Evolutionary conservation across 53 echinoderm and acorn worm genomes (phyloP).

Genomic region (Crossaster papposus): DNA sequence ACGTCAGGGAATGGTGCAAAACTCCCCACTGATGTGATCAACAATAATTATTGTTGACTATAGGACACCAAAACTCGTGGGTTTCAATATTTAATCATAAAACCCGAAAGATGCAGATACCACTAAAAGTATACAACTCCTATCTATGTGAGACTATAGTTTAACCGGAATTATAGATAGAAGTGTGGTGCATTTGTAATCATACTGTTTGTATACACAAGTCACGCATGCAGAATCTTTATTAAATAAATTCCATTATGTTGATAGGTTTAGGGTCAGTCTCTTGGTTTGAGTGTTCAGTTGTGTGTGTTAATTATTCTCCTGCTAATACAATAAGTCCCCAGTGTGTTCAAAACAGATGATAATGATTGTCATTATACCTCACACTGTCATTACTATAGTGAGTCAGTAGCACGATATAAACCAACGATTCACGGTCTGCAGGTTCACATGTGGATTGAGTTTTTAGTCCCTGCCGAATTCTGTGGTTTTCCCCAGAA

Average conservation of each 20-base stretch:
- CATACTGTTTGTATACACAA: background rate
- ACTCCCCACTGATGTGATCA: background rate
- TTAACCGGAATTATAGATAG: background rate
- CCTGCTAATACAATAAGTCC: background rate
- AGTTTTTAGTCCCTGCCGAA: too few species aligned
- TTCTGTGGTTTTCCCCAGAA: too few species aligned
- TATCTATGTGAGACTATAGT: background rate
- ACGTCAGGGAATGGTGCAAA: constrained; percentile 38
- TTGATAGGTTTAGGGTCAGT: background rate
- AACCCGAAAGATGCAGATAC: too few species aligned
- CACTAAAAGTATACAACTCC: too few species aligned
- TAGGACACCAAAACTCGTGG: background rate
- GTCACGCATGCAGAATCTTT: background rate
- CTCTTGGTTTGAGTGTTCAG: background rate
- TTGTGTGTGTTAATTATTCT: background rate
- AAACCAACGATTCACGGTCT: background rate
- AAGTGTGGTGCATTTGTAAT: background rate
- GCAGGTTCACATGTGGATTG: too few species aligned
- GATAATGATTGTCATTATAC: background rate
- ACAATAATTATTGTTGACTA: background rate
- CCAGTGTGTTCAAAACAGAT: background rate
- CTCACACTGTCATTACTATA: background rate
- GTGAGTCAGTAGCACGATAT: background rate
- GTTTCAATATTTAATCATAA: background rate
- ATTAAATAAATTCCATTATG: background rate